A percentile compares a stretch with the other conserved stretches of the same genome.
Conservation (phyloP, 2,113 vertebrate genomes). For the Dipodomys stephensi region DNA sequence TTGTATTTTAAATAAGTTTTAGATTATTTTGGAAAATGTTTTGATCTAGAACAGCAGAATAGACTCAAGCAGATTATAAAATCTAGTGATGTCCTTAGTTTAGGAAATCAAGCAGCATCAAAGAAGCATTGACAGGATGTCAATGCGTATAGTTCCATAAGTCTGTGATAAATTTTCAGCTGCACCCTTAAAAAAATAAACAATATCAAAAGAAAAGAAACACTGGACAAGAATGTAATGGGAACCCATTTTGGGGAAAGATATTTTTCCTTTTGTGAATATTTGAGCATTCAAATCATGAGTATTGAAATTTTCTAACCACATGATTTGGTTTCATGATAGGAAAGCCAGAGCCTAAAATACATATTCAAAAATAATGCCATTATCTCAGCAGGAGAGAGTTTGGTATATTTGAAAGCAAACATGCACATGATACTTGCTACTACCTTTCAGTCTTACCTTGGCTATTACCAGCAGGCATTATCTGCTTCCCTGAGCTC, state of each 20-base stretch:
- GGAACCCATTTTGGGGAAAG: background rate
- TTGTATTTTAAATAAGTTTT: background rate
- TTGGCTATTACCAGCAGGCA: background rate
- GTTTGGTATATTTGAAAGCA: background rate
- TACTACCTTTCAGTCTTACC: background rate
- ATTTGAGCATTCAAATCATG: background rate
- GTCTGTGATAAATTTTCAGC: too few species aligned
- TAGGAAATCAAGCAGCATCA: background rate
- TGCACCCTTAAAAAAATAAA: too few species aligned
- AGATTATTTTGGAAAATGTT: background rate
- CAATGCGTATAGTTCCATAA: too few species aligned
- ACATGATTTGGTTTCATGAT: conserved; percentile 28
- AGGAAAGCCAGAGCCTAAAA: background rate
- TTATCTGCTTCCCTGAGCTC: background rate
- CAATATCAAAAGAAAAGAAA: background rate
- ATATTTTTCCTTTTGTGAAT: background rate
- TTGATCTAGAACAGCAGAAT: background rate
- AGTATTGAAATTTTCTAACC: background rate
- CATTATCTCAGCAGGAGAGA: background rate
- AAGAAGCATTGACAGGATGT: too few species aligned
- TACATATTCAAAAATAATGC: background rate
- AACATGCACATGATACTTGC: background rate
- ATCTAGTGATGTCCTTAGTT: background rate
- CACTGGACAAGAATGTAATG: background rate
- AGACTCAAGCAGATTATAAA: background rate